Percentiles rank a stretch among this genome's conserved stretches.
phyloP scores from a whole-genome alignment of 2,113 vertebrate genomes.

The Pangasianodon gigas region DNA sequence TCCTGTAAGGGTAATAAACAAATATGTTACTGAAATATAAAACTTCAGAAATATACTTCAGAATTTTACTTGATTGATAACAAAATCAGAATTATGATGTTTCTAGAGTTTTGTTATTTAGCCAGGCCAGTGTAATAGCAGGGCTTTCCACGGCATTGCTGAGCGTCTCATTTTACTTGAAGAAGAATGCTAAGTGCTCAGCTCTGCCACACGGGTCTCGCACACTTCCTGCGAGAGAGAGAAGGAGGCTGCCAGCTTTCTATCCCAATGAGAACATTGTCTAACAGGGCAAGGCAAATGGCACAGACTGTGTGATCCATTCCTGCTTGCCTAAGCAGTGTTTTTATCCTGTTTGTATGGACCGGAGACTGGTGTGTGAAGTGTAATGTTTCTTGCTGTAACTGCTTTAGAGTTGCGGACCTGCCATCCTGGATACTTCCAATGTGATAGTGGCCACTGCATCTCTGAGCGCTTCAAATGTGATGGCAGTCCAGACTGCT shows the following conservation, averaged over 20 bases:
- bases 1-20: background rate
- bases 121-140: background rate
- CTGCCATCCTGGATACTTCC: slow-evolving; percentile 91
- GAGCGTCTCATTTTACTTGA: background rate
- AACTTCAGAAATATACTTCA: background rate
- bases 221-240: background rate
- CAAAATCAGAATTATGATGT: background rate
- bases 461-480: slow-evolving; percentile 83
- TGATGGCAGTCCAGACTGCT: slow-evolving; percentile 91
- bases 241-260: background rate
- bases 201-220: background rate
- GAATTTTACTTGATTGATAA: background rate
- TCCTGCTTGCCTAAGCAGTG: background rate
- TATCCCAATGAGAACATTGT: slow-evolving; percentile 18
- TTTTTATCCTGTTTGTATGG: background rate
- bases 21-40: background rate
- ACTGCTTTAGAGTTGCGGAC: slow-evolving; percentile 85
- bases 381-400: slow-evolving; percentile 1
- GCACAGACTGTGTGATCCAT: background rate
- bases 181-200: slow-evolving; percentile 1
- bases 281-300: background rate
- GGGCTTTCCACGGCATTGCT: background rate
- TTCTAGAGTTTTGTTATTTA: background rate
- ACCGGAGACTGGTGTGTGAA: background rate
- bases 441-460: slow-evolving; percentile 91